These are phyloP conservation scores for Eupristina koningsbergeri DNA, from an alignment of 1,140 invertebrate genomes.

Conservation along the genomic window DNA sequence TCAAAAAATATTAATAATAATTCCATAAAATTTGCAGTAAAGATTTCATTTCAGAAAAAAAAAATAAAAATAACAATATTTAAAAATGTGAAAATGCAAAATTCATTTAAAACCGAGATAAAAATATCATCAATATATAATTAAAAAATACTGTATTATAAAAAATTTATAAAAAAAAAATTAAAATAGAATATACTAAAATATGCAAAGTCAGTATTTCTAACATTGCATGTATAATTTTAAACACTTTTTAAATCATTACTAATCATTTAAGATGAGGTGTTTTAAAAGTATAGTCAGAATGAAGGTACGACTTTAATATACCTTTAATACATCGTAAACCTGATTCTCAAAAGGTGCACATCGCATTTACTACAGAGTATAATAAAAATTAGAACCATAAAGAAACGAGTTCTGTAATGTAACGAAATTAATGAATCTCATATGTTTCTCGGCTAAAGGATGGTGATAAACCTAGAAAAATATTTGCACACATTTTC, in stretches of 20 bases:
- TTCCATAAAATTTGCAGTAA: no score
- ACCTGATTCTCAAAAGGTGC: constrained; percentile 6
- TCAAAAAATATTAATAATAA: no score
- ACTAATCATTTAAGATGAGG: background rate
- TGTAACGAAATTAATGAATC: constrained; percentile 25
- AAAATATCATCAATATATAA: no score
- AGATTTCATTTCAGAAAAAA: no score
- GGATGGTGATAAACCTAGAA: background rate
- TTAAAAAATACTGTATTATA: no score
- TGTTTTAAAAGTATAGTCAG: background rate
- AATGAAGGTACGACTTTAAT: constrained; percentile 8
- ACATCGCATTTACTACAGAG: background rate
- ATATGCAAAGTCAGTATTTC: no score
- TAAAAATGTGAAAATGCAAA: no score
- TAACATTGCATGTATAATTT: background rate
- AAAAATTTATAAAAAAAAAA: no score
- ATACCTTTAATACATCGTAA: background rate
- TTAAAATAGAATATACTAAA: no score
- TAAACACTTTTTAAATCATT: background rate
- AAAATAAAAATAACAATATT: no score
- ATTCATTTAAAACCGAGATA: no score
- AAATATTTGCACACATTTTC: background rate
- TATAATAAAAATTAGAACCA: constrained; percentile 22
- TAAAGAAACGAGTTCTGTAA: background rate
- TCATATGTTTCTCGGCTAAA: constrained; percentile 8